These are phyloP conservation scores for Alaudala cheleensis DNA, from an alignment of 2,113 vertebrate species.

Conservation along the genomic window DNA sequence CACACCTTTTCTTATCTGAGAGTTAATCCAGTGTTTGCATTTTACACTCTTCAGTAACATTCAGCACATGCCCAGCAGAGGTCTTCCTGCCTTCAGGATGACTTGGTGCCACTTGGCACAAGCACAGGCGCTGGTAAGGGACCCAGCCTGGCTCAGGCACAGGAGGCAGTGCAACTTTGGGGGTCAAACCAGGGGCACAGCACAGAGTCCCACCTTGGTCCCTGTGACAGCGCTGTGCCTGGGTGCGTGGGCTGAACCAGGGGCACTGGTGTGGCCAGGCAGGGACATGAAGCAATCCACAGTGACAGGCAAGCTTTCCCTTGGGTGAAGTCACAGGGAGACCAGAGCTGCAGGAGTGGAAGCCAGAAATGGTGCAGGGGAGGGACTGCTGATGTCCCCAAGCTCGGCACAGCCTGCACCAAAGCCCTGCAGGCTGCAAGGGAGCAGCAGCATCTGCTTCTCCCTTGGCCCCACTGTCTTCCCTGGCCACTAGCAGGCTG, in stretches of 20 bases:
- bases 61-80: not conserved
- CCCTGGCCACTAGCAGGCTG: not conserved
- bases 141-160: not conserved
- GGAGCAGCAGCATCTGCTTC: not conserved
- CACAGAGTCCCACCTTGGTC: not conserved
- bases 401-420: not conserved
- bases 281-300: not conserved
- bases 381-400: not conserved
- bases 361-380: not conserved
- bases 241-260: fast-evolving
- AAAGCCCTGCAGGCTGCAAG: not conserved
- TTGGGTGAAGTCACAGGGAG: not conserved
- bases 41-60: not conserved
- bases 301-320: not conserved
- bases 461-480: not conserved
- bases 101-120: not conserved
- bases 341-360: not conserved
- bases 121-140: not conserved
- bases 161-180: not conserved
- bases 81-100: not conserved
- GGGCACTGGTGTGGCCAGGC: not conserved
- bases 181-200: not conserved
- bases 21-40: not conserved
- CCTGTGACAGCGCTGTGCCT: not conserved
- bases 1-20: not conserved